Evolutionary conservation across 2,888 invertebrate genomes (phyloP).

Genomic region (Eupithecia subumbrata): DNA sequence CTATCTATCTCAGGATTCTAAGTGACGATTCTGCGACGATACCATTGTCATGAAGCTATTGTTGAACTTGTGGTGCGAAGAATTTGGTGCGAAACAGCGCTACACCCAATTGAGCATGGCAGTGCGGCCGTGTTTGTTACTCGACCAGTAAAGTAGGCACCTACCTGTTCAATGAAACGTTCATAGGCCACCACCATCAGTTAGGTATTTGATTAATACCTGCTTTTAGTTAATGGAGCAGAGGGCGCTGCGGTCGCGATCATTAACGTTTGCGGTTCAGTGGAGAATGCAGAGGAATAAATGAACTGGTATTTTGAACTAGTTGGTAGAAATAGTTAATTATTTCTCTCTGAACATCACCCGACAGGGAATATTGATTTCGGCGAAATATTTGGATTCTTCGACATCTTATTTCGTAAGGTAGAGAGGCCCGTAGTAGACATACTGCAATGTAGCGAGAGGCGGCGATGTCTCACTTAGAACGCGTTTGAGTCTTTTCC

Average conservation of each 20-base stretch:
- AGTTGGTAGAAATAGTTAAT: neutral
- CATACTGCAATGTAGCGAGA: neutral
- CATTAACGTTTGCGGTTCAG: slow-evolving; percentile 5
- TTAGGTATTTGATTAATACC: slow-evolving; percentile 3
- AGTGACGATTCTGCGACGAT: too few relatives aligned
- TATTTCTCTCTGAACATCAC: neutral
- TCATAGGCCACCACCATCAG: neutral
- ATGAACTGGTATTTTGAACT: slow-evolving; percentile 10
- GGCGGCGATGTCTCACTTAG: too few relatives aligned
- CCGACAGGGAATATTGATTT: neutral
- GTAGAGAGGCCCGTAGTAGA: too few relatives aligned
- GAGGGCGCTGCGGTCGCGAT: neutral
- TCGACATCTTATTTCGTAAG: neutral
- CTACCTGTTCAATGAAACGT: neutral
- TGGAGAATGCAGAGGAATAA: slow-evolving; percentile 1
- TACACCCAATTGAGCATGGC: neutral
- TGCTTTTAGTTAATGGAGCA: neutral
- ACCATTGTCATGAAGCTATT: too few relatives aligned
- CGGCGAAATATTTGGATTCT: neutral
- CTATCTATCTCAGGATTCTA: too few relatives aligned
- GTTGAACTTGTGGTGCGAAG: too few relatives aligned
- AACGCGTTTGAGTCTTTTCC: neutral
- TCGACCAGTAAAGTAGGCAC: neutral
- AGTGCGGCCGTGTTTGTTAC: neutral
- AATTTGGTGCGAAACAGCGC: too few relatives aligned